phyloP scores from a whole-genome alignment of 2,888 invertebrate species.

The Drosophila lutescens region DNA sequence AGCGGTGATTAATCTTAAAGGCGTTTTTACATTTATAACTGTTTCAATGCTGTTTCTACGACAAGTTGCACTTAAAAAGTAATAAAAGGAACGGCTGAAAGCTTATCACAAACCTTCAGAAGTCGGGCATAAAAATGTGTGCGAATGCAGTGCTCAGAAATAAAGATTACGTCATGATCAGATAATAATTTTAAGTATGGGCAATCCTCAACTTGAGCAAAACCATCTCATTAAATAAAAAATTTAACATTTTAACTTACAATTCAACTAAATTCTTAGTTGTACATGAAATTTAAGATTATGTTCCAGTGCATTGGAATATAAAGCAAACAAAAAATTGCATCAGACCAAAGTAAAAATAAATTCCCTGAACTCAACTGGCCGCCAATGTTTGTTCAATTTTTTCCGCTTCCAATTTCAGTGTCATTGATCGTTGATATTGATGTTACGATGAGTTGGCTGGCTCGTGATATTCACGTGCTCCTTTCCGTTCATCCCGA shows the following conservation, averaged over 20 bases:
- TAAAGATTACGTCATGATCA: too few species aligned
- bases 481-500: background rate
- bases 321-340: background rate
- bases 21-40: slow-evolving; percentile 19
- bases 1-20: background rate
- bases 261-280: too few species aligned
- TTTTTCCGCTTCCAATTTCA: slow-evolving; percentile 12
- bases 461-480: slow-evolving; percentile 42
- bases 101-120: slow-evolving; percentile 5
- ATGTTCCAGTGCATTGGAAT: background rate
- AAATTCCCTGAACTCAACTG: slow-evolving; percentile 11
- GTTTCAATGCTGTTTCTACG: slow-evolving; percentile 1
- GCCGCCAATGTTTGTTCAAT: slow-evolving; percentile 7
- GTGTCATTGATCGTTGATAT: slow-evolving; percentile 34
- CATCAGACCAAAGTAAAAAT: background rate
- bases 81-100: background rate
- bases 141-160: background rate
- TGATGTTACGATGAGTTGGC: slow-evolving; percentile 14
- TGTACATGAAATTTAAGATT: background rate
- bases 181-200: too few species aligned
- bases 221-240: too few species aligned
- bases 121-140: background rate
- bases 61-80: background rate
- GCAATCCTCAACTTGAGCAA: too few species aligned
- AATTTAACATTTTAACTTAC: too few species aligned